These are phyloP conservation scores for Channa striata DNA, from an alignment of 2,797 vertebrate species.

Conservation along the genomic window DNA sequence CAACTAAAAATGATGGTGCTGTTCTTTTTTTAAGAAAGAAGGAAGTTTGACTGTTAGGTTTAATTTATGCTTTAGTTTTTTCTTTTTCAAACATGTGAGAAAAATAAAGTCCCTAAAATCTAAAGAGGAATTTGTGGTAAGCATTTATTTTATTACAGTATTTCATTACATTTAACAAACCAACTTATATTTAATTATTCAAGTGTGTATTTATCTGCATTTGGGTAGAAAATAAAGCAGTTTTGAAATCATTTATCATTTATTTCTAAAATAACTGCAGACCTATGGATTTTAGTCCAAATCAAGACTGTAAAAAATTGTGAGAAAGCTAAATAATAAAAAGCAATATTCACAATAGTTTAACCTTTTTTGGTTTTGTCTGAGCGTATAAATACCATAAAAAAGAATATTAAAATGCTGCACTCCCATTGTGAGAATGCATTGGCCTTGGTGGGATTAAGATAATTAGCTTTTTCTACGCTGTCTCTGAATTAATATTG, in stretches of 20 bases:
- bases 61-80: too few species aligned
- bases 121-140: neutral
- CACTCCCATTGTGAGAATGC: conserved; percentile 6
- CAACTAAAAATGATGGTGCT: neutral
- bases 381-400: neutral
- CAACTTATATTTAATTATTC: neutral
- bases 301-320: neutral
- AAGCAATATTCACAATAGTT: neutral
- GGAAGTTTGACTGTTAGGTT: too few species aligned
- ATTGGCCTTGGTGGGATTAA: conserved; percentile 44
- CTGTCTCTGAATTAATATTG: conserved; percentile 67
- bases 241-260: too few species aligned
- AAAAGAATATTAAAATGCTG: neutral
- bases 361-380: neutral
- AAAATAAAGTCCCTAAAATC: neutral
- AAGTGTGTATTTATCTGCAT: neutral
- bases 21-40: too few species aligned
- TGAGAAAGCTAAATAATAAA: neutral
- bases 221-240: neutral
- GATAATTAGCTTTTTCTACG: conserved; percentile 55
- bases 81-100: neutral
- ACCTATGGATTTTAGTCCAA: neutral
- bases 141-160: conserved; percentile 1
- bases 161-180: neutral
- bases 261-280: neutral